Percentiles rank a stretch among this genome's conserved stretches.
Evolutionary conservation across 2,888 invertebrate species (phyloP).

Genomic region (Brenthis hecate): DNA sequence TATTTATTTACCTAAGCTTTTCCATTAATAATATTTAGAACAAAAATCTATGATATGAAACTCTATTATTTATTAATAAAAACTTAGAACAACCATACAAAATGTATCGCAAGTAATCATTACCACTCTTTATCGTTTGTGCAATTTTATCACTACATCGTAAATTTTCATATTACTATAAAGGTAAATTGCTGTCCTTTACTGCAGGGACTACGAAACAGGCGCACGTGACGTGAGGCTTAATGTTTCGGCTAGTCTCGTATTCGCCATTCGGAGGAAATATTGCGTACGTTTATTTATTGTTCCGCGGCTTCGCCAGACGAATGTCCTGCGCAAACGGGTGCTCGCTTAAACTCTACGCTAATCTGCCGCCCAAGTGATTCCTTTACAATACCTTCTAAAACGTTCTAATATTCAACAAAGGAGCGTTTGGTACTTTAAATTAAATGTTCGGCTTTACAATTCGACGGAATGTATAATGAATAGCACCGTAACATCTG

Average conservation of each 20-base stretch:
- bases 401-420: constrained; percentile 73
- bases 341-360: constrained; percentile 53
- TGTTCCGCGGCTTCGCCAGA: constrained; percentile 58
- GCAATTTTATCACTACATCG: constrained; percentile 4
- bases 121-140: constrained; percentile 6
- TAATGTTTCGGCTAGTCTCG: constrained; percentile 45
- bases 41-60: too few species aligned
- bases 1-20: too few species aligned
- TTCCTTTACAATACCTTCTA: constrained; percentile 67
- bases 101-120: constrained; percentile 1
- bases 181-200: constrained; percentile 22
- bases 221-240: constrained; percentile 48
- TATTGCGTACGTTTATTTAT: constrained; percentile 68
- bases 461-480: constrained; percentile 83
- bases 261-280: constrained; percentile 43
- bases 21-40: too few species aligned
- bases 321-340: constrained; percentile 61
- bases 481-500: constrained; percentile 83
- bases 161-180: constrained; percentile 15
- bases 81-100: background rate
- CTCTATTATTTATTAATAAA: too few species aligned
- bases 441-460: constrained; percentile 82
- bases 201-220: constrained; percentile 21
- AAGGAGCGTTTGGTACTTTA: constrained; percentile 77
- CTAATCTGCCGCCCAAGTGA: constrained; percentile 65